A percentile compares a stretch with the other conserved stretches of the same genome.
Evolutionary conservation across 2,113 vertebrate species (phyloP).

Genomic region (Limnothrissa miodon): DNA sequence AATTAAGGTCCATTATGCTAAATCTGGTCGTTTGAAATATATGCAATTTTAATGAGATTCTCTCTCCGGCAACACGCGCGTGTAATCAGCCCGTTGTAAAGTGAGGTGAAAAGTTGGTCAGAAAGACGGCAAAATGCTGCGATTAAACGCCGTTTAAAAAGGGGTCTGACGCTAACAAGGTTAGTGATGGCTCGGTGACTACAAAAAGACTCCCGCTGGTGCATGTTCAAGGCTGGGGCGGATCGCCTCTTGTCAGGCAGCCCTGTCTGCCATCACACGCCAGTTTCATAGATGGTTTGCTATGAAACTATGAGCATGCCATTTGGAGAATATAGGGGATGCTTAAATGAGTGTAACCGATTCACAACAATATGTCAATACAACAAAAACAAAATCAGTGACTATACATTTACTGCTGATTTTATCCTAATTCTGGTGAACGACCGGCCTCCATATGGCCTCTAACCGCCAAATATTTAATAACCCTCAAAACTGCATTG

Average conservation of each 20-base stretch:
- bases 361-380: too few species aligned
- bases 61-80: conserved; percentile 78
- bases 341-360: too few species aligned
- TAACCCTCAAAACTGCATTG: background rate
- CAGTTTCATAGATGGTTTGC: background rate
- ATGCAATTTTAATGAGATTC: conserved; percentile 53
- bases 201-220: conserved; percentile 83
- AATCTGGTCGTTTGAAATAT: conserved; percentile 80
- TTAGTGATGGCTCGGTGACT: conserved; percentile 93
- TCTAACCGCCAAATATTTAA: background rate
- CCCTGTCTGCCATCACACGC: background rate
- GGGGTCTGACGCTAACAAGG: conserved; percentile 88
- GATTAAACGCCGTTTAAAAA: conserved; percentile 81
- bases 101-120: conserved; percentile 63
- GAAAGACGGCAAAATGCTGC: conserved; percentile 78
- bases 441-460: background rate
- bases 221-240: conserved; percentile 78
- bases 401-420: too few species aligned
- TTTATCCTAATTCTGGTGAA: background rate
- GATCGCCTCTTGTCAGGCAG: conserved; percentile 50
- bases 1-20: conserved; percentile 86
- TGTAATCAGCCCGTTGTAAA: conserved; percentile 68
- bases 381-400: background rate
- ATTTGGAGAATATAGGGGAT: background rate
- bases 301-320: background rate